A percentile compares a stretch with the other conserved stretches of the same genome.
phyloP scores from a whole-genome alignment of 2,888 invertebrate genomes.

The Eupithecia dodoneata region DNA sequence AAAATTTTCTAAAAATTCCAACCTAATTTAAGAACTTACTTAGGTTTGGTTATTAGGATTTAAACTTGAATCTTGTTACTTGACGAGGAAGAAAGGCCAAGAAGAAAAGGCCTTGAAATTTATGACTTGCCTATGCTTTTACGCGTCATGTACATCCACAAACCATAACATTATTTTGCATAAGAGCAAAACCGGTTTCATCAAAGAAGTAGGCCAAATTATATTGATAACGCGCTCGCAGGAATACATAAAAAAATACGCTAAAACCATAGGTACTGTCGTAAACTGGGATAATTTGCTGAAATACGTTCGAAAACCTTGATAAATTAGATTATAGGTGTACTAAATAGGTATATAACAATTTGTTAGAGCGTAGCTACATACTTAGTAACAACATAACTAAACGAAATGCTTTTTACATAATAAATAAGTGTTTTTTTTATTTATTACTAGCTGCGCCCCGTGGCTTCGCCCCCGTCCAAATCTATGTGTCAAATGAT shows the following conservation, averaged over 20 bases:
- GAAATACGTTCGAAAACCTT: conserved; percentile 39
- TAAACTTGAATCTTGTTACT: not conserved
- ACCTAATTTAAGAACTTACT: too few relatives aligned
- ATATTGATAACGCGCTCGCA: conserved; percentile 35
- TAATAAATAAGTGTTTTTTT: too few relatives aligned
- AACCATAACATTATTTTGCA: conserved; percentile 7
- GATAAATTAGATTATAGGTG: conserved; percentile 41
- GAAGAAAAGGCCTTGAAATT: not conserved
- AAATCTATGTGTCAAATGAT: too few relatives aligned
- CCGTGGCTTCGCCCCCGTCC: too few relatives aligned
- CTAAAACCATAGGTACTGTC: conserved; percentile 32
- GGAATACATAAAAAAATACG: conserved; percentile 36
- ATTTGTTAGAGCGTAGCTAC: too few relatives aligned
- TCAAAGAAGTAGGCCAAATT: conserved; percentile 25
- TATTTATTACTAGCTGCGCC: too few relatives aligned
- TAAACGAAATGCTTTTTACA: too few relatives aligned
- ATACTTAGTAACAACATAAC: too few relatives aligned
- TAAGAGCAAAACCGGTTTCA: conserved; percentile 27
- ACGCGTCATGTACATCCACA: not conserved
- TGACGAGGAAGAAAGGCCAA: not conserved
- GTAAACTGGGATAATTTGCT: conserved; percentile 42
- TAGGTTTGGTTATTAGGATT: too few relatives aligned
- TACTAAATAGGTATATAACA: not conserved
- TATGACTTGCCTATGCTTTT: not conserved
- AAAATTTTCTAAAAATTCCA: too few relatives aligned